These are phyloP conservation scores for Myocastor coypus DNA, from an alignment of 2,113 vertebrate species.

Conservation along the genomic window DNA sequence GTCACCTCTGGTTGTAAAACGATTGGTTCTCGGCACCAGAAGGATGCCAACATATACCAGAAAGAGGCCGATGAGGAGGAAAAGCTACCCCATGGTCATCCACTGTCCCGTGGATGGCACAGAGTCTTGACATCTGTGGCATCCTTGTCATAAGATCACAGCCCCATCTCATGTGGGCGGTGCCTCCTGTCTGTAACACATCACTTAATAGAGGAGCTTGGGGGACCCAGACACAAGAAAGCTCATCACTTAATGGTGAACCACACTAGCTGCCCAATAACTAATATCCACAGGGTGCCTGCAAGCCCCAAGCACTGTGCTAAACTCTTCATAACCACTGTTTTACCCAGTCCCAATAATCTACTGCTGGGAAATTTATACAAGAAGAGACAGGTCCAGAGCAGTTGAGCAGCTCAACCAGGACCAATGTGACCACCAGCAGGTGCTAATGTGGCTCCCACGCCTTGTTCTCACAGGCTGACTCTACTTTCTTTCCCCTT, in stretches of 20 bases:
- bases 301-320: background rate
- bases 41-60: background rate
- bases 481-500: background rate
- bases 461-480: background rate
- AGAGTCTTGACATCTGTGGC: background rate
- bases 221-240: background rate
- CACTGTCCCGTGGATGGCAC: background rate
- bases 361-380: background rate
- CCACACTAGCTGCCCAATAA: background rate
- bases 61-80: background rate
- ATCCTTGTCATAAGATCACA: accelerated
- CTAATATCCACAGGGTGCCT: accelerated
- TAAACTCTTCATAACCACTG: background rate
- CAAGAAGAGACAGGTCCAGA: background rate
- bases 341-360: background rate
- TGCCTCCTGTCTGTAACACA: background rate
- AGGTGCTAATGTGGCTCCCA: background rate
- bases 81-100: background rate
- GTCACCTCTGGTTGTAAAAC: background rate
- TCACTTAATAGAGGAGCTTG: background rate
- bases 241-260: background rate
- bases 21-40: background rate
- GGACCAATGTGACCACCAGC: background rate
- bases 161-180: background rate
- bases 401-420: background rate